Base-by-base conservation (phyloP, 2,113 vertebrate genomes). In the Centropristis striata region DNA sequence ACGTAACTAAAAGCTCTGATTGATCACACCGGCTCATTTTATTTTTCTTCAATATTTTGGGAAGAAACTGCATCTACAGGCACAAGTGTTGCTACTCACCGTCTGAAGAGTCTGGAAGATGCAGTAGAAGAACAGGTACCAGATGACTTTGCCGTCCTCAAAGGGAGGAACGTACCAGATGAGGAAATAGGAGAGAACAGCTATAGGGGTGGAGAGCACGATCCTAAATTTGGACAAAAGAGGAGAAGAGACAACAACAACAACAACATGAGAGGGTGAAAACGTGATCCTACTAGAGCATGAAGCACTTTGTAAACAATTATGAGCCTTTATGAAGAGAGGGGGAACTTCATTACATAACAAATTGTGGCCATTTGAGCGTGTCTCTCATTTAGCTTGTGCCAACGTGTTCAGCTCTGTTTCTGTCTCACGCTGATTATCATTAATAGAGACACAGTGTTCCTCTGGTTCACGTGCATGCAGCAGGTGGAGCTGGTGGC, bases 71-170 rank as follows among this genome's bases (percentile, higher is more conserved):
- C n/a, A n/a, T n/a, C n/a, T n/a, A n/a, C n/a, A n/a, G n/a, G n/a
- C 9, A 8, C 0, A 1, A 2, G 28, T 23, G 21, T 44, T n/a
- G 23, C 0, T 23, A 94, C 98, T 98, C 86, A 99, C 98, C 55
- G 98, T 99, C 66, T 98, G 97, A 0, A 99, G 95, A 1, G 96
- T 96, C 94, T 99, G 97, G 95, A 99, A 99, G 83, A 95, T 59
- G 94, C 98, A 99, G 93, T 99, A 99, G 95, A 98, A 99, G 85
- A 98, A 50, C 4, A 99, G 95, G 87, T 98, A 99, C 98, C 97
- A 99, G 86, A 97, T 66, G 81, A 96, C 81, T 88, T 96, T 96
- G 47, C 95, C 94, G 0, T 88, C 66, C 46, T 96, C 95, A 77
- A 98, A 94, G 76, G 96, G 95, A 0, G 98, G 98, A 80, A 99